Percentiles rank a stretch among this genome's conserved stretches.
Evolutionary conservation across 2,113 vertebrate genomes (phyloP).

Genomic region (Gambusia holbrooki): DNA sequence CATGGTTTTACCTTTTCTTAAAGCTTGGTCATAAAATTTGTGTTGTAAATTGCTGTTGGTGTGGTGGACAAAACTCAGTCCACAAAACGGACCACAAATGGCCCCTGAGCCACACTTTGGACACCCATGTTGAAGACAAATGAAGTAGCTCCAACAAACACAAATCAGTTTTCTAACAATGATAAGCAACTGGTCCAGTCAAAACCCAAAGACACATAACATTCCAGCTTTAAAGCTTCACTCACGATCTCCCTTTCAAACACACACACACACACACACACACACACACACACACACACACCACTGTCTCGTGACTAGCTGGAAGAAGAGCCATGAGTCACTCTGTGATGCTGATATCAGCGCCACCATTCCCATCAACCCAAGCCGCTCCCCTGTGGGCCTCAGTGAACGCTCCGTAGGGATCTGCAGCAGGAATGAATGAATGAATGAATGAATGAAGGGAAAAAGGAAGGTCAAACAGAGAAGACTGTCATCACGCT

Average conservation of each 20-base stretch:
- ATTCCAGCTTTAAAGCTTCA: slow-evolving; percentile 14
- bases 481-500: slow-evolving; percentile 17
- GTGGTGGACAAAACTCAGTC: too few relatives aligned
- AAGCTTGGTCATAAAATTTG: too few relatives aligned
- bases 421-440: slow-evolving; percentile 2
- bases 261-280: too few relatives aligned
- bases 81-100: too few relatives aligned
- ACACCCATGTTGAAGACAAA: not conserved
- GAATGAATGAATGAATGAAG: too few relatives aligned
- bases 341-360: slow-evolving; percentile 59
- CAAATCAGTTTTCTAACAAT: not conserved
- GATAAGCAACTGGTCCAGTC: not conserved
- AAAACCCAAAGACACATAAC: slow-evolving; percentile 26
- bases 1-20: too few relatives aligned
- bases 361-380: slow-evolving; percentile 70
- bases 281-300: slow-evolving; percentile 19
- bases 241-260: slow-evolving; percentile 18
- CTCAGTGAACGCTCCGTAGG: slow-evolving; percentile 29
- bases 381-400: slow-evolving; percentile 46
- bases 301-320: slow-evolving; percentile 49
- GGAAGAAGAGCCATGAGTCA: slow-evolving; percentile 69
- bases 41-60: too few relatives aligned
- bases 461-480: slow-evolving; percentile 39
- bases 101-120: too few relatives aligned
- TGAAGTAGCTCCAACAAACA: too few relatives aligned